Evolutionary conservation across 2,797 vertebrate species (phyloP).

Genomic region (Neostethus bicornis): DNA sequence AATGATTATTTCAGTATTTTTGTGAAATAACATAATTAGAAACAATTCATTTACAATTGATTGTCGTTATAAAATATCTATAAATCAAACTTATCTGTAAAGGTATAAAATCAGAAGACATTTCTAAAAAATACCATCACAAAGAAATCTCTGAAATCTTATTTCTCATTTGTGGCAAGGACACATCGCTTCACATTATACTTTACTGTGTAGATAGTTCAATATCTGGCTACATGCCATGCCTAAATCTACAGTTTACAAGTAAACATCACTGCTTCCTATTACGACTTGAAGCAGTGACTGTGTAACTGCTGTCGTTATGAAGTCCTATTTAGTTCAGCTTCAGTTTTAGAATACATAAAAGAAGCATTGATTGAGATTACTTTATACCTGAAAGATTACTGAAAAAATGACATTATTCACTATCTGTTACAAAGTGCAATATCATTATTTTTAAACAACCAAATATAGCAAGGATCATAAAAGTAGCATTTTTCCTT

Average conservation of each 20-base stretch:
- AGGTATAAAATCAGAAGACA: slow-evolving; percentile 78
- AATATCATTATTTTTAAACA: slow-evolving; percentile 27
- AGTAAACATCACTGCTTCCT: slow-evolving; percentile 50
- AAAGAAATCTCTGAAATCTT: slow-evolving; percentile 72
- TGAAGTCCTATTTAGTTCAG: slow-evolving; percentile 27
- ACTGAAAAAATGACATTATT: slow-evolving; percentile 37
- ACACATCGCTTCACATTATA: slow-evolving; percentile 72
- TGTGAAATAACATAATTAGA: slow-evolving; percentile 75
- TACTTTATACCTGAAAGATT: slow-evolving; percentile 45
- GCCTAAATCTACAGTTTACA: slow-evolving; percentile 68
- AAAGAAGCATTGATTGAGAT: slow-evolving; percentile 39
- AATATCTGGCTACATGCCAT: slow-evolving; percentile 76
- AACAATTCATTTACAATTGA: slow-evolving; percentile 83
- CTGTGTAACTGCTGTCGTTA: slow-evolving; percentile 33
- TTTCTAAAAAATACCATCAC: slow-evolving; percentile 78
- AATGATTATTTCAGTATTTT: slow-evolving; percentile 71
- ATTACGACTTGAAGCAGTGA: slow-evolving; percentile 28
- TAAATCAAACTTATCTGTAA: slow-evolving; percentile 78
- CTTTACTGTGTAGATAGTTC: slow-evolving; percentile 65
- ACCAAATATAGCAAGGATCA: slow-evolving; percentile 32
- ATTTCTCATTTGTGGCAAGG: slow-evolving; percentile 67
- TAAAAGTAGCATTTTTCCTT: slow-evolving; percentile 25
- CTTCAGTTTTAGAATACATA: slow-evolving; percentile 23
- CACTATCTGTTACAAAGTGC: slow-evolving; percentile 40
- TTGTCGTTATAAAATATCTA: slow-evolving; percentile 84